Base-by-base conservation (phyloP, 1,140 invertebrate genomes). In the Drosophila miranda region DNA sequence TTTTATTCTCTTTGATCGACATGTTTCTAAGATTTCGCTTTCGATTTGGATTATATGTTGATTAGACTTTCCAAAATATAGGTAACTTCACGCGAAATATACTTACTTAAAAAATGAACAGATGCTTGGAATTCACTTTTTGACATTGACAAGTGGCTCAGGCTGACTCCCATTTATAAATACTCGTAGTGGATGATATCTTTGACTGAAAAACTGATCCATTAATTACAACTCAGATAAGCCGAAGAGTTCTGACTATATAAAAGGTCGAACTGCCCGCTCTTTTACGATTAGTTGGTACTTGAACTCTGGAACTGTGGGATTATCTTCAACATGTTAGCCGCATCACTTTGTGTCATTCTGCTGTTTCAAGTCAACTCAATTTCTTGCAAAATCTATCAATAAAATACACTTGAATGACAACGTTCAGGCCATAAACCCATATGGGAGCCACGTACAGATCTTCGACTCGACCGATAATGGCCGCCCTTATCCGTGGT, bases 151-250 rank as follows among this genome's bases (percentile, higher is more conserved):
- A 44, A 13, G 21, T 11, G 9, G 1, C 3, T 11, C 9, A 19
- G 14, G 3, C 19, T 13, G 7, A 26, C 3, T 4, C 34, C 34
- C 34, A 59, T 63, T 63, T 48, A 49, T 63, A 49, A 9, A n/a
- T 42, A 14, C 34, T 13, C 11, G 11, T 5, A 13, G 11, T 38
- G 34, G 34, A 38, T 38, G 34, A 3, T 38, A 38, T 38, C 11
- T 26, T 8, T 13, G 19, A 16, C 13, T 9, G 19, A n/a, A 14
- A 28, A 2, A 48, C 45, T 23, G 23, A 68, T 19, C 64, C 62
- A 68, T 68, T 68, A 56, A 68, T 68, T 30, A 68, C 50, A 56
- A 48, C 34, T 42, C 16, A 68, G 64, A 68, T 68, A 56, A 49
- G 30, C 41, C 30, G 13, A 2, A 1, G 14, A 3, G 9, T 16